A percentile compares a stretch with the other conserved stretches of the same genome.
Conservation (phyloP, 2,797 vertebrate genomes). For the Chloroceryle amazona region DNA sequence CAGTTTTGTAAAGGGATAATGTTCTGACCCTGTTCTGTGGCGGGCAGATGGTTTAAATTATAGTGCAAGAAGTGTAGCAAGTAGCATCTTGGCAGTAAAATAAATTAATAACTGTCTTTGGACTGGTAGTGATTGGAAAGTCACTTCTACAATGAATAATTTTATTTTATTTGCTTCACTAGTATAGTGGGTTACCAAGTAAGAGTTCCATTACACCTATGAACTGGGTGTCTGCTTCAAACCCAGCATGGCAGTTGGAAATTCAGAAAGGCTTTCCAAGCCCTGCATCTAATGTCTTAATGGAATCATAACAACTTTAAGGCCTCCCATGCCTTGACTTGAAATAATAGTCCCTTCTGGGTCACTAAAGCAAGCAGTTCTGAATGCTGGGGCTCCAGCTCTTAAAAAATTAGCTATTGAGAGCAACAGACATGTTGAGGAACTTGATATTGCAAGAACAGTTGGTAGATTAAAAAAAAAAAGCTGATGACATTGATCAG, state of each 20-base stretch:
- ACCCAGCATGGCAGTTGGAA: not conserved
- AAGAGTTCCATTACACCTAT: not conserved
- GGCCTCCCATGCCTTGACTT: not conserved
- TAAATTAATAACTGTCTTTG: not conserved
- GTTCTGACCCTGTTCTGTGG: not conserved
- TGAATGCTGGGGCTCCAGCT: not conserved
- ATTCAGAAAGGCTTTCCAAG: not conserved
- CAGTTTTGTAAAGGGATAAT: not conserved
- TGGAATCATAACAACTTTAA: not conserved
- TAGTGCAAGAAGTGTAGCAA: not conserved
- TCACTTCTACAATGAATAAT: accelerated
- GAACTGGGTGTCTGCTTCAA: not conserved
- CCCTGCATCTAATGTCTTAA: not conserved
- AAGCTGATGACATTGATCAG: not conserved
- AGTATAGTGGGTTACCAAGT: not conserved
- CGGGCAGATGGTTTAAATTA: not conserved
- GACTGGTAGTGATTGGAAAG: not conserved
- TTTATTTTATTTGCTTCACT: not conserved
- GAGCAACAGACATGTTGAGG: not conserved
- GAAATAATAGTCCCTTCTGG: not conserved
- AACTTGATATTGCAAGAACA: not conserved
- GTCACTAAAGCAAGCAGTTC: not conserved
- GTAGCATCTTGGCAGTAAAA: not conserved
- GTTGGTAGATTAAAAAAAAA: not conserved
- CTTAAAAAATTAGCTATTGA: not conserved